Base-by-base conservation (phyloP, 2,888 invertebrate genomes). In the Heliconius erato region DNA sequence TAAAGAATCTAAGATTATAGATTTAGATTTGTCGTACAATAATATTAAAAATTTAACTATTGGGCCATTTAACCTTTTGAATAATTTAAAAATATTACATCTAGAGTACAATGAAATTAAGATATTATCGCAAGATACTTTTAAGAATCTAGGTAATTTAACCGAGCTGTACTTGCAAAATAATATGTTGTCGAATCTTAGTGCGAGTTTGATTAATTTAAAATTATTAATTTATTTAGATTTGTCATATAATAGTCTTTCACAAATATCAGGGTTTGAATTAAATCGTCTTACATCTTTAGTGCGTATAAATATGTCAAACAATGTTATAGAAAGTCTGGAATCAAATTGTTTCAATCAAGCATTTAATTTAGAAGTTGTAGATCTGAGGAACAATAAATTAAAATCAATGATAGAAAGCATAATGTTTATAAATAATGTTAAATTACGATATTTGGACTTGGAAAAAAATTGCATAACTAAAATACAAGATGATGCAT, bases 331-430 rank as follows among this genome's bases (percentile, higher is more conserved):
- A 23, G 88, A 89, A 86, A 83, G 76, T 6, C 79, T 95, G 3
- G 94, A 95, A 67, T 88, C 89, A 0, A 91, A 92, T 84, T 92
- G 92, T 84, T 95, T 95, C 79, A 91, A 88, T 79, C 90, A 90
- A 85, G 91, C 92, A 5, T 85, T 87, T 6, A 88, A 89, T 81
- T 88, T 95, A 49, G 79, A 87, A 83, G 80, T 68, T 0, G 77
- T 93, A 1, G 95, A 95, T 86, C 87, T 95, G 6, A 93, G 92
- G 84, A 88, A 89, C 72, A 95, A 95, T 85, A 86, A 86, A 71
- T 92, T 95, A 7, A 87, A 85, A 5, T 87, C 90, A 1, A 84
- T 81, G 0, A 90, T 95, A 74, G 92, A 93, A 77, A 91, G 86
- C 79, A 69, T 87, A 0, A 90, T 93, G 88, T 94, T 95, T 83